Percentiles rank a stretch among this genome's conserved stretches.
Conservation (phyloP, 1,140 invertebrate genomes). For the Ladona fulva region DNA sequence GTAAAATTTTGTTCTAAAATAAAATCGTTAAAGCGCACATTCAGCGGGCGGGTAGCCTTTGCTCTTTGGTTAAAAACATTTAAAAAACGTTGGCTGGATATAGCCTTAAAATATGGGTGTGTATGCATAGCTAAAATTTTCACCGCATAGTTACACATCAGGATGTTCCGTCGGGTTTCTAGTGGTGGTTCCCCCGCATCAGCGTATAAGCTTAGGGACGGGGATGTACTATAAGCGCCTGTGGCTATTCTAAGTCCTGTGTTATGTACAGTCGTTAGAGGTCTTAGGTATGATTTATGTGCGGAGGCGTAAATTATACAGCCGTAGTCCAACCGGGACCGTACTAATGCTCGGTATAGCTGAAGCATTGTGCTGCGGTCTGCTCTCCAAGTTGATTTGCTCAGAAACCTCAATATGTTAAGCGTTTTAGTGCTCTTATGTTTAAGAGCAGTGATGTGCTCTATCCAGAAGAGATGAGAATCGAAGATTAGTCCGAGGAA, state of each 20-base stretch:
- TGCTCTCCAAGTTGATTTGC: neutral
- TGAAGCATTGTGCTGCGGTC: too few relatives aligned
- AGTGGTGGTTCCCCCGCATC: neutral
- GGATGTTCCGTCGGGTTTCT: neutral
- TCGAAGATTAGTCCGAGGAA: too few relatives aligned
- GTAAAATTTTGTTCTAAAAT: too few relatives aligned
- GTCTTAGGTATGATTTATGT: neutral
- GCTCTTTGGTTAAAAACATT: neutral
- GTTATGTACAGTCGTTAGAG: neutral
- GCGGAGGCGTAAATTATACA: too few relatives aligned
- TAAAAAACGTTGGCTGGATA: neutral
- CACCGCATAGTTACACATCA: neutral
- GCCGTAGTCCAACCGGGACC: too few relatives aligned
- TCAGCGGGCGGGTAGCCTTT: neutral
- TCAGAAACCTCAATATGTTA: neutral
- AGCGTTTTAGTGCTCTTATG: neutral
- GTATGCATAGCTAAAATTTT: neutral
- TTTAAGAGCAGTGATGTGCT: too few relatives aligned
- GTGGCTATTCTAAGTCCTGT: neutral
- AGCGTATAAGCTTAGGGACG: neutral
- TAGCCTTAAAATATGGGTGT: neutral
- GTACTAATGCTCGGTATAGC: too few relatives aligned
- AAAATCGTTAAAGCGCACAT: too few relatives aligned
- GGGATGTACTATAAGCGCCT: neutral
- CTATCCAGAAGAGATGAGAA: too few relatives aligned